Base-by-base conservation (phyloP, 1,140 invertebrate genomes). In the Rhizoglyphus robini region DNA sequence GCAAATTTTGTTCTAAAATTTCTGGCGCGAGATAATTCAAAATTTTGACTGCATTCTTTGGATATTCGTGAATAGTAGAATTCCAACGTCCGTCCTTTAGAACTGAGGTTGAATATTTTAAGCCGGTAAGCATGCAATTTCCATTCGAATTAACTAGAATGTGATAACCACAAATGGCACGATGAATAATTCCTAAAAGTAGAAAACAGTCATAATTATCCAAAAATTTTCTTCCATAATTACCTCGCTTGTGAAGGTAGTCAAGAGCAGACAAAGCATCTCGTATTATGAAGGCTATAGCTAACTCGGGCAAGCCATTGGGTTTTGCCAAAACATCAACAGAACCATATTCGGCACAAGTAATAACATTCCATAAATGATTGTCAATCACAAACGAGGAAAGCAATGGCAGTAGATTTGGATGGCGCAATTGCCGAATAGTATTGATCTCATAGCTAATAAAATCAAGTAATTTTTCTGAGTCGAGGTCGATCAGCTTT, bases 1-100 rank as follows among this genome's bases (percentile, higher is more conserved):
- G 79, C 64, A 94, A 77, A 79, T 93, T 92, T 83, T 88, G 89
- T 78, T 89, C 84, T 27, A 94, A 76, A n/a, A 94, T 75, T 77
- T 95, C 91, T 23, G 90, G 90, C 73, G 88, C 89, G 1, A 90
- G 79, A 88, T 88, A 93, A 74, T 88, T 88, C 1, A 93, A 74
- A 73, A 87, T 86, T 32, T 82, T 76, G 63, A 82, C 79, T 38
- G 82, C 83, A 30, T 82, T 81, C 1, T 80, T 76, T 4, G 88
- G 88, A 74, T 88, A 86, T 63, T 82, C 82, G 76, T 88, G 86
- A 18, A 91, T 78, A 18, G 77, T 80, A 61, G 75, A 80, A 68
- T 83, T 80, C 75, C 83, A 81, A 70, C 80, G 80, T 1, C 88
- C 88, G 72, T 85, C 80, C 49, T 82, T 76, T 63, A 88, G 77